These are phyloP conservation scores for Paramormyrops hopkinsi DNA, from an alignment of 2,797 vertebrate species.

Conservation along the genomic window DNA sequence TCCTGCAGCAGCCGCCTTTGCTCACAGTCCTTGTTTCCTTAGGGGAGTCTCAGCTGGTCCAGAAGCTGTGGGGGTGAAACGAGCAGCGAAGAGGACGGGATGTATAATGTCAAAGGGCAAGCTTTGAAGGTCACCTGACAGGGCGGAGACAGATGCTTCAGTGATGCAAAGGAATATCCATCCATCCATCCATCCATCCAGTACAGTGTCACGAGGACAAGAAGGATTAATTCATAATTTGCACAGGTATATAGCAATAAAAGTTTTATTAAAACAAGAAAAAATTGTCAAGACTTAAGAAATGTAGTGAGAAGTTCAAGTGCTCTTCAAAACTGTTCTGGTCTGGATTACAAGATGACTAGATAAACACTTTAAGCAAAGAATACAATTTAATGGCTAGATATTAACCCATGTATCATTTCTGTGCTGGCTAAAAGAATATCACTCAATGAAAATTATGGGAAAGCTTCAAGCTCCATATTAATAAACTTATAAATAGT, in stretches of 20 bases:
- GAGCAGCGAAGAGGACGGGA: not conserved
- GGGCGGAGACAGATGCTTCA: not conserved
- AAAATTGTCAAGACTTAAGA: not conserved
- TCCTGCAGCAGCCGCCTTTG: not conserved
- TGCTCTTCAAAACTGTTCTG: not conserved
- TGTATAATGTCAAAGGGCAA: not conserved
- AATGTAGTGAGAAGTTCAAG: not conserved
- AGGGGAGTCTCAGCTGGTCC: not conserved
- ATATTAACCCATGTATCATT: not conserved
- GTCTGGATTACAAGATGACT: not conserved
- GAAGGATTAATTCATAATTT: not conserved
- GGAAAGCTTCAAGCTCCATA: not conserved
- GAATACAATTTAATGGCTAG: not conserved
- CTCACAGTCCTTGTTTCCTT: not conserved
- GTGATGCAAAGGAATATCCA: not conserved
- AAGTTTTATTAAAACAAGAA: not conserved
- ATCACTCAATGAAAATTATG: not conserved
- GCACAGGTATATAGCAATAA: not conserved
- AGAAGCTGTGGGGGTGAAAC: not conserved
- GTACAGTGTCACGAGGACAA: not conserved
- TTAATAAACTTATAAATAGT: not conserved
- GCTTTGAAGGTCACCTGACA: not conserved
- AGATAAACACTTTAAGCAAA: not conserved
- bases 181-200: not conserved
- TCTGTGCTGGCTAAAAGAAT: not conserved